Base-by-base conservation (phyloP, 2,797 vertebrate genomes). In the Saxicola maurus region DNA sequence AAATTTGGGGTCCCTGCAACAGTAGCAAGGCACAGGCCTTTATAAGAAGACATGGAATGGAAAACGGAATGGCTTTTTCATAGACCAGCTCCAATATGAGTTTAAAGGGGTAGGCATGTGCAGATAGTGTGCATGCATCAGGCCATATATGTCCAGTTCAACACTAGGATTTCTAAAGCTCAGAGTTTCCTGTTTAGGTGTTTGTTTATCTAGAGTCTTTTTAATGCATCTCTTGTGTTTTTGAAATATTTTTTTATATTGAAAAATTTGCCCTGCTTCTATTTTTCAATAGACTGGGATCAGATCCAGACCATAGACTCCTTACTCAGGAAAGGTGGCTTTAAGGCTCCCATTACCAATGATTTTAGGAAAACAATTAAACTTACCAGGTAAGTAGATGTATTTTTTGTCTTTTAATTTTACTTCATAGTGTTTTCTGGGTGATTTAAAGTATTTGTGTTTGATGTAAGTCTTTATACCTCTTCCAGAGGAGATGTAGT, bases 271-370 rank as follows among this genome's bases (percentile, higher is more conserved):
- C 10, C 59, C 72, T 91, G 55, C 66, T 94, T 87, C 87, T 90
- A 0, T 90, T 96, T 96, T 89, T 93, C 77, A 89, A 93, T 86
- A 98, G 98, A 98, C 96, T 98, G 98, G 98, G 98, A 98, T 97
- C 98, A 98, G 96, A 98, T 98, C 95, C 98, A 98, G 96, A 98
- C 98, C 88, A 98, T 98, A 97, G 98, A 98, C 93, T 98, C 98
- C 96, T 97, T 98, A 95, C 98, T 98, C 96, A 97, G 98, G 96
- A 98, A 98, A 97, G 98, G 98, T 96, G 98, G 98, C 91, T 98
- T 98, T 95, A 98, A 98, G 95, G 97, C 97, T 96, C 97, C 97
- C 3, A 98, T 98, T 94, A 98, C 98, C 94, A 98, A 96, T 97
- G 98, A 98, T 92, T 98, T 98, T 97, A 98, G 98, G 95, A 98